Evolutionary conservation across 1,140 invertebrate species (phyloP).

Genomic region (Chionoecetes opilio): DNA sequence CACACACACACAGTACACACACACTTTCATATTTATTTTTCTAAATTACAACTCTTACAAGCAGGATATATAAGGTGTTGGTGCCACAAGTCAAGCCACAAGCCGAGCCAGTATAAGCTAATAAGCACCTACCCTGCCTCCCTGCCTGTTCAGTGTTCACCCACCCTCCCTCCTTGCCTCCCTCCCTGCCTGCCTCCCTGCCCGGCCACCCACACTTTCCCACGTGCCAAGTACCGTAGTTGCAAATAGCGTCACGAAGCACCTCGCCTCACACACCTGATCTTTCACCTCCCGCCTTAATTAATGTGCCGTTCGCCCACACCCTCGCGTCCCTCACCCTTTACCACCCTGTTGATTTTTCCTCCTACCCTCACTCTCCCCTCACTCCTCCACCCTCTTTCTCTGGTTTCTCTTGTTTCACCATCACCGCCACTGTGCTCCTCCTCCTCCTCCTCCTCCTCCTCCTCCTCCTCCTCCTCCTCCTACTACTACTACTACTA

Average conservation of each 20-base stretch:
- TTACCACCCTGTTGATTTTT: constrained; percentile 8
- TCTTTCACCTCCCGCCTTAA: neutral
- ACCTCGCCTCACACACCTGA: neutral
- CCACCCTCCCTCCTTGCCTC: too few species aligned
- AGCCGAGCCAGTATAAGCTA: neutral
- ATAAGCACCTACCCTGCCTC: neutral
- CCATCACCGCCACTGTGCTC: neutral
- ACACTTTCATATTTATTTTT: neutral
- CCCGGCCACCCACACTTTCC: neutral
- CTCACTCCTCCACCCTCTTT: neutral
- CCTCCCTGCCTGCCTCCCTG: neutral
- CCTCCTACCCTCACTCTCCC: neutral
- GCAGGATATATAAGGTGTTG: neutral
- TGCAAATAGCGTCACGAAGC: neutral
- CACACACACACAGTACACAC: neutral
- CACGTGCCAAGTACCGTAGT: neutral
- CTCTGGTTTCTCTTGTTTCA: neutral
- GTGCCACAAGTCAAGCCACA: neutral
- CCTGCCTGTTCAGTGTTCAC: neutral
- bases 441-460: neutral
- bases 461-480: neutral
- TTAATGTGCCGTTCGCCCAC: neutral
- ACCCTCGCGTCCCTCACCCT: neutral
- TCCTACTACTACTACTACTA: neutral
- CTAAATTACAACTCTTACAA: neutral